Percentiles rank a stretch among this genome's conserved stretches.
Evolutionary conservation across 2,888 invertebrate genomes (phyloP).

Genomic region (Amphipyra tragopoginis): DNA sequence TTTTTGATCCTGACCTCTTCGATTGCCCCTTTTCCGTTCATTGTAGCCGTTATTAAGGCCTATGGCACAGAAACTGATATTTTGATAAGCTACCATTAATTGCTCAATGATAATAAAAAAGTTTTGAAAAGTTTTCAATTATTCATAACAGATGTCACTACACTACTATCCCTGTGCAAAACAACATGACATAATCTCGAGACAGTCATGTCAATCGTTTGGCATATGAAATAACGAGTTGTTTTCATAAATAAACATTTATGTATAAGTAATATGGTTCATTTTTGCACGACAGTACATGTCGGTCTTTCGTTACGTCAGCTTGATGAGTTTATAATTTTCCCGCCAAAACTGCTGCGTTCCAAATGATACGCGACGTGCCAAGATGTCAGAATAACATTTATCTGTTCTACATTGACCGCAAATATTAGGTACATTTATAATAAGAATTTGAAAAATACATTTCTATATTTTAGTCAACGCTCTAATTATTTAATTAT

Average conservation of each 20-base stretch:
- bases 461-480: no score
- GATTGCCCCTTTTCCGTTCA: no score
- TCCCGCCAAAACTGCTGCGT: constrained; percentile 79
- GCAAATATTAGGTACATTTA: constrained; percentile 26
- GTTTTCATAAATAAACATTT: constrained; percentile 2
- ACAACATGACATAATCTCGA: background rate
- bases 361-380: constrained; percentile 72
- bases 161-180: constrained; percentile 22
- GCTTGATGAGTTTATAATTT: constrained; percentile 73
- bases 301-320: constrained; percentile 36
- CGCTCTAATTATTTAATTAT: no score
- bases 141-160: constrained; percentile 49
- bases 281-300: constrained; percentile 24
- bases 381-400: constrained; percentile 73
- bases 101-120: background rate
- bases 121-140: constrained; percentile 7
- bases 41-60: no score
- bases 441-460: no score
- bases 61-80: no score
- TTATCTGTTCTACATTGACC: constrained; percentile 71
- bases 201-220: constrained; percentile 15
- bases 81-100: no score
- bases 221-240: constrained; percentile 3
- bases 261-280: constrained; percentile 2
- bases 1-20: no score